phyloP scores from a whole-genome alignment of 2,797 vertebrate species.

The Clarias fuscus region DNA sequence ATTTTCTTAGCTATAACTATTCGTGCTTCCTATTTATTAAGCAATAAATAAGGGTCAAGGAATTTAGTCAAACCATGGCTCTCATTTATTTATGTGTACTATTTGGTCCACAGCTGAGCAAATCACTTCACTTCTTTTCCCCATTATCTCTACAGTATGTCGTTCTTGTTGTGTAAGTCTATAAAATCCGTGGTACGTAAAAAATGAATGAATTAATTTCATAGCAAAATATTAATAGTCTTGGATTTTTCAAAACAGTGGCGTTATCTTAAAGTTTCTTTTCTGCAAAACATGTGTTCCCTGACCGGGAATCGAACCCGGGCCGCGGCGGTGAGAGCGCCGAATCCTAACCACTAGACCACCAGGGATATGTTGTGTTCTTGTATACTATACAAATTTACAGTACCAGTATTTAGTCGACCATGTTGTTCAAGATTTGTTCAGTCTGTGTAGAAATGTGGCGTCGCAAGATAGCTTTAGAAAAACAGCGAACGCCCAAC shows the following conservation, averaged over 20 bases:
- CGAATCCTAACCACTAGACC: slow-evolving; percentile 1
- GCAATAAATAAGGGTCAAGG: background rate
- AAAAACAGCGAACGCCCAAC: no score
- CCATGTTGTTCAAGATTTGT: no score
- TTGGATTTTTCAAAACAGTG: no score
- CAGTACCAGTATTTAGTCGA: no score
- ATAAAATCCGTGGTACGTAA: no score
- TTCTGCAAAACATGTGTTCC: slow-evolving; percentile 43
- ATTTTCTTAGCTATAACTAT: slow-evolving; percentile 59
- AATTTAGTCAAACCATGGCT: slow-evolving; percentile 16
- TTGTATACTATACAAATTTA: no score
- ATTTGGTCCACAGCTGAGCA: slow-evolving; percentile 11
- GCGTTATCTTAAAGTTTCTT: no score
- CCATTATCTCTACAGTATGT: background rate
- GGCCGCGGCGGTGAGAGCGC: slow-evolving; percentile 67
- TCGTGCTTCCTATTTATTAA: slow-evolving; percentile 14
- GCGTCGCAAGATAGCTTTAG: no score
- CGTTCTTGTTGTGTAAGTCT: no score
- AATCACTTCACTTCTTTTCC: background rate
- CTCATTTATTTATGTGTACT: background rate
- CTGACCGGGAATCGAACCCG: slow-evolving; percentile 76
- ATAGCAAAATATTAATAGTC: no score
- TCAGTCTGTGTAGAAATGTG: no score
- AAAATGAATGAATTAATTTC: no score
- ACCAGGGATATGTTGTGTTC: background rate